Evolutionary conservation across 1,140 invertebrate genomes (phyloP), one percentile per base, ranked within the genome.

Genomic region (Lordiphosa mommai): DNA sequence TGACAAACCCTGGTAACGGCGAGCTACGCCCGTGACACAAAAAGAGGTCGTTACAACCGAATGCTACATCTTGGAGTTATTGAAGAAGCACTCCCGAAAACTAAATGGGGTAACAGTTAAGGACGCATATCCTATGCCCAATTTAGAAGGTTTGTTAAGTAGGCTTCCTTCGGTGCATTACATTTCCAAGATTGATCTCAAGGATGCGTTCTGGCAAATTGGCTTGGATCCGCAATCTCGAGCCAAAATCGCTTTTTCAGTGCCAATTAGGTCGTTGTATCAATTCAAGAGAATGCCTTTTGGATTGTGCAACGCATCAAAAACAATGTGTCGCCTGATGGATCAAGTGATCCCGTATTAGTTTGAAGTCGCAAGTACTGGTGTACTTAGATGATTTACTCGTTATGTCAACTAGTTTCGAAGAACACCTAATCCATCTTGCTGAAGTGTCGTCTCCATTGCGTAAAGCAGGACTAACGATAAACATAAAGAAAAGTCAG

Each of bases 231-330:
- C 61, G 8, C 40, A 51, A 6, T 77, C 59, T 12, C 53, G 56
- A 43, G 53, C 74, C 27, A 89, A 89, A 36, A 91, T 90, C 1
- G 89, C 89, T 2, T 90, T 91, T 64, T 84, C 88, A 6, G 89
- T 89, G 1, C 87, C 86, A 16, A 80, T 80, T 30, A 70, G 82
- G 46, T 86, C 87, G n/a, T 3, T 59, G n/a, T 50, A 47, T 7
- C 52, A 61, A 34, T n/a, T n/a, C n/a, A n/a, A n/a, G n/a, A n/a
- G n/a, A n/a, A n/a, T n/a, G n/a, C n/a, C n/a, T n/a, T n/a, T n/a
- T 2, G 36, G 40, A 43, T 43, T 43, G 20, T 43, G 40, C 40
- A 43, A 43, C 20, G 40, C 40, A n/a, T 20, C 40, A 7, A 13
- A 48, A 27, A n/a, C 46, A 8, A 27, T 23, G 17, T 48, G 46